Conservation (phyloP, 2,113 vertebrate genomes). For the Rhinolophus ferrumequinum region DNA sequence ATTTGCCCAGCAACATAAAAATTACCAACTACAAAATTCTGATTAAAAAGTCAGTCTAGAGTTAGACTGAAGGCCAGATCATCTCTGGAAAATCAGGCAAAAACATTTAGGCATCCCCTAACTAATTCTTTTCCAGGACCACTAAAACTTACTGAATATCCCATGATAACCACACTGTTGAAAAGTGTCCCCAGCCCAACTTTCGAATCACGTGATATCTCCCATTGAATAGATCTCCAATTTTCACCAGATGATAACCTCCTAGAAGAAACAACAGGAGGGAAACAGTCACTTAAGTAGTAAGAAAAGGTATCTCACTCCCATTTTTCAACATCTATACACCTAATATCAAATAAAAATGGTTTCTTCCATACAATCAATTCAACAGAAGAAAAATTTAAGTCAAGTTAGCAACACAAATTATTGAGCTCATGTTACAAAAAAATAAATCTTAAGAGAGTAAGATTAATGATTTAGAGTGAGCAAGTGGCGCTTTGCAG, state of each 20-base stretch:
- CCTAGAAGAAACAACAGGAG: slow-evolving; percentile 83
- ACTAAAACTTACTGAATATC: slow-evolving; percentile 94
- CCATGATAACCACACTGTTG: slow-evolving; percentile 99
- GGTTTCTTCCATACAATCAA: not conserved
- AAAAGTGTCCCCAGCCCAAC: slow-evolving; percentile 99
- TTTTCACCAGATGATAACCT: slow-evolving; percentile 98
- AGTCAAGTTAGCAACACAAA: not conserved
- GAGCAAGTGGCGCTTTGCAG: not conserved
- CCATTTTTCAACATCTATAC: not conserved
- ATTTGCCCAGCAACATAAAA: slow-evolving; percentile 26
- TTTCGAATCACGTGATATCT: slow-evolving; percentile 98
- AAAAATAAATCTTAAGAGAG: not conserved
- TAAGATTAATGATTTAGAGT: not conserved
- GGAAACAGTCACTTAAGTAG: slow-evolving; percentile 18
- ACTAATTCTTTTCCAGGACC: not conserved
- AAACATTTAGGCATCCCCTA: not conserved
- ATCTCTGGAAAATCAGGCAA: not conserved
- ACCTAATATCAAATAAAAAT: not conserved
- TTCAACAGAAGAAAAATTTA: not conserved
- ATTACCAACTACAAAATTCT: slow-evolving; percentile 23
- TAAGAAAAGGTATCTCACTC: not conserved
- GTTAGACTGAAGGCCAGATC: not conserved
- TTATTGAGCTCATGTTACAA: not conserved
- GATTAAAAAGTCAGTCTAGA: not conserved
- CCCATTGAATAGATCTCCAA: slow-evolving; percentile 95